Evolutionary conservation across 2,797 vertebrate species (phyloP), one percentile per base, ranked within the genome.

Genomic region (Dicrostonyx torquatus): DNA sequence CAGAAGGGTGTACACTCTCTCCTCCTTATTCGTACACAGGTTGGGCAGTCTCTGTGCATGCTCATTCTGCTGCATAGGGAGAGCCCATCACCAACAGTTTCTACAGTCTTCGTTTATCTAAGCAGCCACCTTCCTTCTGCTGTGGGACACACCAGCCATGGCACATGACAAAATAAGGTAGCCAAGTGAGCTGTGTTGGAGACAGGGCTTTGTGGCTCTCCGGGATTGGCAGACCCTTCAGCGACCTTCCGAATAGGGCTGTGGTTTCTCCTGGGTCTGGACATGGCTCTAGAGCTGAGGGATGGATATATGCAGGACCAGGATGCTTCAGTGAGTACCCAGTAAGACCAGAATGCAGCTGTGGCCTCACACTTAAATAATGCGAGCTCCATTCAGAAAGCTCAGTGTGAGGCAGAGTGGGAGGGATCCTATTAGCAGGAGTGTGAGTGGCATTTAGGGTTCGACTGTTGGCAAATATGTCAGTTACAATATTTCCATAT

Each of bases 101-200:
- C 95, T 87, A 40, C 53, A 91, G 94, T 78, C 68, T 62, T 91
- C 37, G 12, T 84, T 96, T 95, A 94, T 66, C 95, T 53, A 48
- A 94, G 85, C 77, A 84, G 91, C 94, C 76, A 64, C 82, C 84
- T 78, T 43, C 76, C 73, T 68, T 85, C 86, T 77, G n/a, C 70
- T 58, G 26, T 93, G 83, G 89, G 94, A 76, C 26, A 29, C 1
- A 3, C 84, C 91, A 9, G 78, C 9, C 40, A 34, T 0, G 31
- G 14, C 53, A 53, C 6, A 3, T 37, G 18, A 24, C 40, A 10
- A 45, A 3, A 31, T 29, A 26, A 5, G 8, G 6, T 1, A 55
- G 3, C 37, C 8, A 11, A 60, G 10, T 0, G 34, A 24, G 6
- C 18, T 20, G 43, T 0, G 31, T 1, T 12, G 45, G 2, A 7